Evolutionary conservation across 1,140 invertebrate genomes (phyloP).

Genomic region (Musca vetustissima): DNA sequence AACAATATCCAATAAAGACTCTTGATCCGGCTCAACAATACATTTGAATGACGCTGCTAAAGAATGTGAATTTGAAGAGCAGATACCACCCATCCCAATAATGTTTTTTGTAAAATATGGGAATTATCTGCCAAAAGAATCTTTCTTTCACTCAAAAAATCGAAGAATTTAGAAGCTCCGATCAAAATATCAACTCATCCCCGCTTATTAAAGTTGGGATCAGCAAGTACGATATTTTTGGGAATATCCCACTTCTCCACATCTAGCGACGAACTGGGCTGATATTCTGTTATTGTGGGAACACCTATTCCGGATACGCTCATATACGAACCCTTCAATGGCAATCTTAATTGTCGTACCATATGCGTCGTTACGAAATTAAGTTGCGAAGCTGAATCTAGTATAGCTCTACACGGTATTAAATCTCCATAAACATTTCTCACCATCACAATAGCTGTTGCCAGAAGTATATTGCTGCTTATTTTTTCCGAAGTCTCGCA

Average conservation of each 20-base stretch:
- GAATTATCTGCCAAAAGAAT: neutral
- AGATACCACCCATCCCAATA: constrained; percentile 23
- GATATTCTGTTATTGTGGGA: constrained; percentile 11
- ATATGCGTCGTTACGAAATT: constrained; percentile 17
- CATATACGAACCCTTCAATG: neutral
- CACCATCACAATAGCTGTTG: constrained; percentile 20
- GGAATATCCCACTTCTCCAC: neutral
- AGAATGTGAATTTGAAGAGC: neutral
- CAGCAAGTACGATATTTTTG: constrained; percentile 2
- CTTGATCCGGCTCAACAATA: neutral
- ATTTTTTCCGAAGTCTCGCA: no score
- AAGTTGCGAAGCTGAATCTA: constrained; percentile 25
- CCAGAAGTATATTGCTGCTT: constrained; percentile 15
- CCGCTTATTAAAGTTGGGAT: constrained; percentile 8
- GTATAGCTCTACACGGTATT: constrained; percentile 10
- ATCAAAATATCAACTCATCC: constrained; percentile 7
- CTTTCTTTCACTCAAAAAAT: neutral
- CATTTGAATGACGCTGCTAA: neutral
- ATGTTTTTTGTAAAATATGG: constrained; percentile 23
- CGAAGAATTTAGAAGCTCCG: neutral
- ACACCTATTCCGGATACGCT: neutral
- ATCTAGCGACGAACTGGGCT: neutral
- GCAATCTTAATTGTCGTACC: constrained; percentile 1
- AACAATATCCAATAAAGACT: constrained; percentile 6
- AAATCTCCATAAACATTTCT: constrained; percentile 5